phyloP scores from a whole-genome alignment of 2,797 vertebrate genomes.

The Acanthurus tractus region DNA sequence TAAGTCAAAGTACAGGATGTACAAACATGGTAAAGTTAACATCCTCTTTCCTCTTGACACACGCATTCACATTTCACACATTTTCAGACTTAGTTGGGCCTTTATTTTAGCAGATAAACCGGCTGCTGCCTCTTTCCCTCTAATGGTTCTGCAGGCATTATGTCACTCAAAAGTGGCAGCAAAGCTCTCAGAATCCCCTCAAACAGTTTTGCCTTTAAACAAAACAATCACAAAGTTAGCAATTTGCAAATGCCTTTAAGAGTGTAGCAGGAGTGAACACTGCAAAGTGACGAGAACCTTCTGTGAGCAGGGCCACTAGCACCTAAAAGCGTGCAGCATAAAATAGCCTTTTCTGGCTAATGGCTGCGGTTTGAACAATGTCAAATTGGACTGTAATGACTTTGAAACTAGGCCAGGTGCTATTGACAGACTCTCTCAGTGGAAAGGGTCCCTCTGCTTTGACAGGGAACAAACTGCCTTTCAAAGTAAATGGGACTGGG shows the following conservation, averaged over 20 bases:
- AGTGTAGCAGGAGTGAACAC: constrained; percentile 22
- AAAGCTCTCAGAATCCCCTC: no score
- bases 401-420: constrained; percentile 69
- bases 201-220: constrained; percentile 21
- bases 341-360: constrained; percentile 64
- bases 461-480: constrained; percentile 28
- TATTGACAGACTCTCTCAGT: constrained; percentile 64
- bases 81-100: constrained; percentile 46
- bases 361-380: constrained; percentile 71
- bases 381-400: constrained; percentile 74
- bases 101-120: constrained; percentile 27
- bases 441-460: constrained; percentile 50
- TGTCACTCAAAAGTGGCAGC: constrained; percentile 7
- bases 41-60: constrained; percentile 11
- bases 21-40: constrained; percentile 40
- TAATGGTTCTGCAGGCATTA: constrained; percentile 45
- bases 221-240: constrained; percentile 31
- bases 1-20: not conserved
- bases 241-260: constrained; percentile 21
- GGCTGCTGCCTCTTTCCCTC: constrained; percentile 26
- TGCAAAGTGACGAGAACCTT: constrained; percentile 45
- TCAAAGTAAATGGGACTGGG: constrained; percentile 25
- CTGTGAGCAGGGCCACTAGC: constrained; percentile 49
- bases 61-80: not conserved
- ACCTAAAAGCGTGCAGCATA: constrained; percentile 25